A percentile compares a stretch with the other conserved stretches of the same genome.
Conservation (phyloP, 1,140 invertebrate genomes). For the Sminthurinus signatus region DNA sequence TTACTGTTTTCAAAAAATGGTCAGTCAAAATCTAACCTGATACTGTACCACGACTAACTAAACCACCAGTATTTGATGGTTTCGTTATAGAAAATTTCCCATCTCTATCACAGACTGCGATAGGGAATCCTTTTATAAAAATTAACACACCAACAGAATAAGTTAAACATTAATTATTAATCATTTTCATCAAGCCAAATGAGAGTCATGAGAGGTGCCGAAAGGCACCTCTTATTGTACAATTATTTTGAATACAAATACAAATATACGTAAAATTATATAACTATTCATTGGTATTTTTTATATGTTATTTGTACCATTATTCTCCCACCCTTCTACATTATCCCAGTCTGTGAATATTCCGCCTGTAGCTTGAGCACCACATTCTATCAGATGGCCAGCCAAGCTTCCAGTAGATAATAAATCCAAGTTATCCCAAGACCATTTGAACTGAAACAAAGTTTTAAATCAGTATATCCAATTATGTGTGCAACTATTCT, state of each 20-base stretch:
- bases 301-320: constrained; percentile 27
- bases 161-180: too few species aligned
- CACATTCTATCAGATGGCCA: constrained; percentile 54
- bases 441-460: constrained; percentile 42
- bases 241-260: too few species aligned
- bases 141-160: constrained; percentile 18
- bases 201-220: not conserved
- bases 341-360: constrained; percentile 53
- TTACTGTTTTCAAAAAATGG: too few species aligned
- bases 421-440: constrained; percentile 46
- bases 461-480: not conserved
- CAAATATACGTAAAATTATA: too few species aligned
- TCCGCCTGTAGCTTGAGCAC: constrained; percentile 52
- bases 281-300: too few species aligned
- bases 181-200: too few species aligned
- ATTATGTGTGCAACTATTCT: too few species aligned
- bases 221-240: too few species aligned
- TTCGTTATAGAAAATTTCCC: constrained; percentile 50
- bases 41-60: constrained; percentile 46
- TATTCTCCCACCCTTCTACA: constrained; percentile 49
- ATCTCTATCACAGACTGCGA: constrained; percentile 48
- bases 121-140: constrained; percentile 50
- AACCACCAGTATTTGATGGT: constrained; percentile 50
- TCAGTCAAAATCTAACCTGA: too few species aligned
- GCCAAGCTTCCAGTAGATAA: constrained; percentile 49